Conservation (phyloP, 2,888 invertebrate genomes). For the Ctena decussata region DNA sequence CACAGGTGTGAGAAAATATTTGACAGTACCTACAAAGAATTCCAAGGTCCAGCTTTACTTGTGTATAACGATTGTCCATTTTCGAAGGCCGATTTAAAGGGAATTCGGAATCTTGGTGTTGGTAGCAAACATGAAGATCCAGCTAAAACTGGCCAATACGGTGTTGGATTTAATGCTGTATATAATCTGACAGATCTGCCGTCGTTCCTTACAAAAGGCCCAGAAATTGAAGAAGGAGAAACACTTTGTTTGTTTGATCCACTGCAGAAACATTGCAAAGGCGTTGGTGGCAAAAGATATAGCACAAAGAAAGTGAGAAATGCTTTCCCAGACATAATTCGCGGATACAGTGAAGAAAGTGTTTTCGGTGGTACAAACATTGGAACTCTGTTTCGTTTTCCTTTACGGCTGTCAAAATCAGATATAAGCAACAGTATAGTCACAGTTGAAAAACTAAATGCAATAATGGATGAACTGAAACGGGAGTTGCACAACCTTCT, state of each 20-base stretch:
- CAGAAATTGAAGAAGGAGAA: slow-evolving; percentile 64
- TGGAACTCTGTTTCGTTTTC: slow-evolving; percentile 74
- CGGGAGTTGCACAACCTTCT: slow-evolving; percentile 75
- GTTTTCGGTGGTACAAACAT: slow-evolving; percentile 5
- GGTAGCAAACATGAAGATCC: slow-evolving; percentile 78
- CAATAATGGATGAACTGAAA: slow-evolving; percentile 71
- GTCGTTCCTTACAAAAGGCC: slow-evolving; percentile 72
- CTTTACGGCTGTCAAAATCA: slow-evolving; percentile 75
- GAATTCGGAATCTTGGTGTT: slow-evolving; percentile 76
- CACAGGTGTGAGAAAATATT: slow-evolving; percentile 22
- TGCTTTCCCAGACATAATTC: slow-evolving; percentile 53
- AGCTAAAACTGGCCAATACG: slow-evolving; percentile 78
- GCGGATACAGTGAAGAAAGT: slow-evolving; percentile 50
- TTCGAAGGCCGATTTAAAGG: slow-evolving; percentile 70
- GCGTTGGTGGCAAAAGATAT: slow-evolving; percentile 52
- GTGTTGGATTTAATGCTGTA: slow-evolving; percentile 81
- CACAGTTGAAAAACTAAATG: slow-evolving; percentile 45
- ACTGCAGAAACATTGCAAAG: slow-evolving; percentile 71
- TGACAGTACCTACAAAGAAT: slow-evolving; percentile 4
- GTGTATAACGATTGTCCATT: slow-evolving; percentile 76
- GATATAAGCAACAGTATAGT: slow-evolving; percentile 69
- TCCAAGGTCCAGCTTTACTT: slow-evolving; percentile 78
- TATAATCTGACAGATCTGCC: slow-evolving; percentile 81
- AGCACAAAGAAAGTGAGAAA: slow-evolving; percentile 39
- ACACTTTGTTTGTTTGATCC: slow-evolving; percentile 83